phyloP scores from a whole-genome alignment of 2,113 vertebrate genomes.

The Rhineura floridana region DNA sequence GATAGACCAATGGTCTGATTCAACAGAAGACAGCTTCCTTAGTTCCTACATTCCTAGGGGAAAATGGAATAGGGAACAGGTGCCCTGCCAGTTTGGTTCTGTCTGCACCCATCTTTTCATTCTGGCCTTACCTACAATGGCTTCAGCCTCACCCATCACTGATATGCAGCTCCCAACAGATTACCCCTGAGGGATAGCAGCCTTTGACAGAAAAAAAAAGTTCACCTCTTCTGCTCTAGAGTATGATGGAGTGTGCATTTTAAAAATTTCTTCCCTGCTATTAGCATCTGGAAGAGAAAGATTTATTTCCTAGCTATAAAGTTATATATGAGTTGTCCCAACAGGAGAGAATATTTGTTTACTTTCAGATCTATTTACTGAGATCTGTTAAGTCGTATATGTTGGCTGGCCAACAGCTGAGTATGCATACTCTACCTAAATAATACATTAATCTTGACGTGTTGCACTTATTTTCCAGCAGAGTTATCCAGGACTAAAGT shows the following conservation, averaged over 20 bases:
- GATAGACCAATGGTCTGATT: no score
- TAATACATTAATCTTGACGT: not conserved
- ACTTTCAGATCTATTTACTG: not conserved
- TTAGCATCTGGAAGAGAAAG: not conserved
- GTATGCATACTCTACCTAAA: not conserved
- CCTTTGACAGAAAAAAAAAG: no score
- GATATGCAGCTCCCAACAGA: no score
- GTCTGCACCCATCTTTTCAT: no score
- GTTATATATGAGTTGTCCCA: not conserved
- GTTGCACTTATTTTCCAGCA: not conserved
- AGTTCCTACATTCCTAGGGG: no score
- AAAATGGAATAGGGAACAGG: no score
- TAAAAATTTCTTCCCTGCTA: not conserved
- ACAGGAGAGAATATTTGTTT: not conserved
- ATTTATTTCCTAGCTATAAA: not conserved
- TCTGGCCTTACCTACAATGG: no score
- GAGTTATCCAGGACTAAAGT: not conserved
- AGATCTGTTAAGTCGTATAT: not conserved
- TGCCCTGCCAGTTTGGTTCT: no score
- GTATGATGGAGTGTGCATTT: not conserved
- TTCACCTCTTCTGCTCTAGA: not conserved
- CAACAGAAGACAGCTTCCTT: no score
- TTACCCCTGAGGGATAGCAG: no score
- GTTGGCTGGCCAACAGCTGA: not conserved
- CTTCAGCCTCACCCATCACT: no score